Conservation (phyloP, 2,113 vertebrate species). For the Benitochromis conjunctus region DNA sequence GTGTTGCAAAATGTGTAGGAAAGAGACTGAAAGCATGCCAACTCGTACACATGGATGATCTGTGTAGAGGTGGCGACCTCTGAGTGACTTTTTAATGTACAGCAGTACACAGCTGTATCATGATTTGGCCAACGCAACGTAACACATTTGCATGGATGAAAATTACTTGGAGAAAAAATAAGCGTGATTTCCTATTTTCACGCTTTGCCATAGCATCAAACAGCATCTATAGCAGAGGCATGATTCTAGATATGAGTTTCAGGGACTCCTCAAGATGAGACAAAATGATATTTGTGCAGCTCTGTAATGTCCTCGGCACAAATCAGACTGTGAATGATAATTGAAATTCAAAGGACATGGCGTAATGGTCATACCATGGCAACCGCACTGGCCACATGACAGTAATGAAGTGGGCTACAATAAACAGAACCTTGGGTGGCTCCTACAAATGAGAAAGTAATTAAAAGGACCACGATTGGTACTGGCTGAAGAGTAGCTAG, state of each 20-base stretch:
- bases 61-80: not conserved
- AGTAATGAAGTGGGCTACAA: slow-evolving; percentile 60
- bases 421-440: slow-evolving; percentile 63
- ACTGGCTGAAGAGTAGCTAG: slow-evolving; percentile 4
- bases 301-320: slow-evolving; percentile 2
- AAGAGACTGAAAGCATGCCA: not conserved
- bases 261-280: not conserved
- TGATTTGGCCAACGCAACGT: not conserved
- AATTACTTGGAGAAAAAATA: not conserved
- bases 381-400: slow-evolving; percentile 57
- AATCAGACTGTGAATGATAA: slow-evolving; percentile 41
- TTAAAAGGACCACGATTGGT: slow-evolving; percentile 49
- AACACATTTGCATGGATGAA: not conserved
- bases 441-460: slow-evolving; percentile 63
- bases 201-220: not conserved
- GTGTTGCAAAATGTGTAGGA: not conserved
- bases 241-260: slow-evolving; percentile 14
- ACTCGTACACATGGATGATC: not conserved
- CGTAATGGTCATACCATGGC: slow-evolving; percentile 59
- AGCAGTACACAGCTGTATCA: not conserved
- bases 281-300: slow-evolving; percentile 18
- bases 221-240: not conserved
- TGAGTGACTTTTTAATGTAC: not conserved
- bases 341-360: slow-evolving; percentile 64
- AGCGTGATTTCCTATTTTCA: not conserved